Evolutionary conservation across 2,888 invertebrate species (phyloP).

Genomic region (Sinopyrophorus schimmeli): DNA sequence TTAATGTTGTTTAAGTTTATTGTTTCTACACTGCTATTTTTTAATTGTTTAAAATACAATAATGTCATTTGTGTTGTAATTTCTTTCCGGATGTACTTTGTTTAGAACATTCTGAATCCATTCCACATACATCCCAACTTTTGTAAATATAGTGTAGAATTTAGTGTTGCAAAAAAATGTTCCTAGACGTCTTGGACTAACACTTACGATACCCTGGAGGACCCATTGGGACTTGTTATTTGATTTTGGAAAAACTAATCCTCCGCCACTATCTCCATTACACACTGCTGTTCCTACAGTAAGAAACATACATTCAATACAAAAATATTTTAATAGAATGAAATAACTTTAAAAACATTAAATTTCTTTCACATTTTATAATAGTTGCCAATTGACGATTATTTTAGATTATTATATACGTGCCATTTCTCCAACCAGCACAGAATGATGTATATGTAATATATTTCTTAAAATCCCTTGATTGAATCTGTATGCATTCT

Average conservation of each 20-base stretch:
- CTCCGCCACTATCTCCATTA: conserved; percentile 68
- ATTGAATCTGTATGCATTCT: conserved; percentile 57
- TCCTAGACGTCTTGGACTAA: conserved; percentile 53
- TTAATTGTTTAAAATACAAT: conserved; percentile 9
- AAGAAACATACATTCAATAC: too few relatives aligned
- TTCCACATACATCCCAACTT: conserved; percentile 49
- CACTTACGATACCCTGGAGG: conserved; percentile 56
- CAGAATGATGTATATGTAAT: conserved; percentile 66
- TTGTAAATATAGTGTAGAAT: conserved; percentile 56
- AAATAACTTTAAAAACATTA: too few relatives aligned
- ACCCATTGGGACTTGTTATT: conserved; percentile 45
- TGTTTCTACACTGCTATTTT: neutral
- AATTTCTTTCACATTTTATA: too few relatives aligned
- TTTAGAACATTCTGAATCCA: conserved; percentile 47
- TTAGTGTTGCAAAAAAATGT: conserved; percentile 53
- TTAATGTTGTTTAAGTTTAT: conserved; percentile 1
- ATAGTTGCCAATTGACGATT: too few relatives aligned
- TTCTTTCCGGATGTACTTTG: conserved; percentile 9
- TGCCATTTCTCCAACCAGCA: conserved; percentile 62
- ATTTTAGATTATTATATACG: too few relatives aligned
- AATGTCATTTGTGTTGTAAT: neutral
- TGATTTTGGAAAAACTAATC: conserved; percentile 56
- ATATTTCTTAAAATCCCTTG: conserved; percentile 58
- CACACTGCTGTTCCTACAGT: conserved; percentile 60
- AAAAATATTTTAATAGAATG: too few relatives aligned